Conservation (phyloP, 2,888 invertebrate genomes). For the Rhingia rostrata region DNA sequence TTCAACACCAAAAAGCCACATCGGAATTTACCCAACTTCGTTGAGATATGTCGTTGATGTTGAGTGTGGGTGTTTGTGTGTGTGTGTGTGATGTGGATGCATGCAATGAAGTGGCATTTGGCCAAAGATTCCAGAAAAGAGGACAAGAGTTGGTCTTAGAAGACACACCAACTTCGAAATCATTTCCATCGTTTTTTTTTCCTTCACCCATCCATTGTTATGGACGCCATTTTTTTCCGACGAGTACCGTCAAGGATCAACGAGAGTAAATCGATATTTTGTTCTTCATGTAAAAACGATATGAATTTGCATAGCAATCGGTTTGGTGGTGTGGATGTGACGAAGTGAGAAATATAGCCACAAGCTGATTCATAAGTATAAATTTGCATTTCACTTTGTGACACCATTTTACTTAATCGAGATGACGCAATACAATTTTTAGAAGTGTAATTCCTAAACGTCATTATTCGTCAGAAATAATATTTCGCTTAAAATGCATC, state of each 20-base stretch:
- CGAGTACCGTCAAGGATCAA: slow-evolving; percentile 1
- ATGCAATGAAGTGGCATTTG: slow-evolving; percentile 25
- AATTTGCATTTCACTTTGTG: slow-evolving; percentile 32
- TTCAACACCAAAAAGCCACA: slow-evolving; percentile 21
- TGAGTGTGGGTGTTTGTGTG: slow-evolving; percentile 10
- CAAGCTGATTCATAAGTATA: not conserved
- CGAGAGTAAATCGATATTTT: slow-evolving; percentile 26
- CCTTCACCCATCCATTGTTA: not conserved
- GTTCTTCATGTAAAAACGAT: slow-evolving; percentile 10
- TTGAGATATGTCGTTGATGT: slow-evolving; percentile 33
- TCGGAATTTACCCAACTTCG: slow-evolving; percentile 12
- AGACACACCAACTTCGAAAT: too few relatives aligned
- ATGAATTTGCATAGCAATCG: slow-evolving; percentile 36
- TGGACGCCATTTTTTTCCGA: not conserved
- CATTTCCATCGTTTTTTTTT: not conserved
- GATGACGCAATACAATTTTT: slow-evolving; percentile 23
- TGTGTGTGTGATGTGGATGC: slow-evolving; percentile 11
- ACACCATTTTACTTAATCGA: slow-evolving; percentile 23
- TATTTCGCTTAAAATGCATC: not conserved
- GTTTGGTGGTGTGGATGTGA: not conserved
- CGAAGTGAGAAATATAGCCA: not conserved
- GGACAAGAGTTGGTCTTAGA: not conserved
- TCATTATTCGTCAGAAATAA: slow-evolving; percentile 40
- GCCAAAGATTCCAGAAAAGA: not conserved
- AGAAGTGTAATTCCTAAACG: slow-evolving; percentile 30